Evolutionary conservation across 2,113 vertebrate species (phyloP).

Genomic region (Semnopithecus entellus): DNA sequence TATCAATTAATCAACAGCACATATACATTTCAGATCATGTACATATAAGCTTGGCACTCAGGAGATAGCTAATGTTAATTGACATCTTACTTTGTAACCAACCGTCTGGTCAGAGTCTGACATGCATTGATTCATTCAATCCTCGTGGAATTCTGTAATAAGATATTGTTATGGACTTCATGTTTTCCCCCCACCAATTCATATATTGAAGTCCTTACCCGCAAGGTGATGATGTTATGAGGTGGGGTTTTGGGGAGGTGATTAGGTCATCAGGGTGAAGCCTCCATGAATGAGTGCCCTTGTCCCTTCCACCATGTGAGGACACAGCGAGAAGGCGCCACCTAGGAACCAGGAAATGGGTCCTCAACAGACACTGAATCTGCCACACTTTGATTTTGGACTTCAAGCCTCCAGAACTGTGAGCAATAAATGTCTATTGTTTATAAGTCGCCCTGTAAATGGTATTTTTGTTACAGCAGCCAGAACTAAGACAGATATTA

Average conservation of each 20-base stretch:
- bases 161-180: neutral
- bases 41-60: too few relatives aligned
- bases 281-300: neutral
- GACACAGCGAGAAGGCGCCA: neutral
- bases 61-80: neutral
- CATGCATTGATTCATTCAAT: neutral
- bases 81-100: neutral
- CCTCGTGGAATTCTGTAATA: neutral
- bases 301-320: neutral
- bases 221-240: neutral
- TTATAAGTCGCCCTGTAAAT: neutral
- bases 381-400: neutral
- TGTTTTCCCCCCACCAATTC: neutral
- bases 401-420: neutral
- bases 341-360: neutral
- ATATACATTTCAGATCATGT: neutral
- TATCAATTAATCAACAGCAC: neutral
- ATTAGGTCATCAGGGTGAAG: neutral
- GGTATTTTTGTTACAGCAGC: neutral
- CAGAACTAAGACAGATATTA: neutral
- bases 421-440: neutral
- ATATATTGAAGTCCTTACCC: neutral
- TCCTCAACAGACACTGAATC: neutral
- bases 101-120: neutral
- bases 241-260: neutral